Percentiles rank a stretch among this genome's conserved stretches.
Conservation (phyloP, 2,888 invertebrate genomes). For the Aspidiotus destructor region DNA sequence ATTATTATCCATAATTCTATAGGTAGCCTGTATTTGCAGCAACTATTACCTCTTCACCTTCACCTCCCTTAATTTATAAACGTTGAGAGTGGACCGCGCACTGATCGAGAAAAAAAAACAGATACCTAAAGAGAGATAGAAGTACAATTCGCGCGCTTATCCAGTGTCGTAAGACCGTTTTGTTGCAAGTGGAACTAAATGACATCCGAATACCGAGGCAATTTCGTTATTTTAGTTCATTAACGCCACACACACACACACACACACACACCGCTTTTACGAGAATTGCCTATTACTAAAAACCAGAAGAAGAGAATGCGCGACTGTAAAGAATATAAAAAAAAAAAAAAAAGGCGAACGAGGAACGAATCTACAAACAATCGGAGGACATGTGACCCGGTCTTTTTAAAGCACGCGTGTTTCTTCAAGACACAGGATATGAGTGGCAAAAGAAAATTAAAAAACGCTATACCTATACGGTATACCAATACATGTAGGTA, state of each 20-base stretch:
- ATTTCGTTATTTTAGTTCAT: conserved; percentile 10
- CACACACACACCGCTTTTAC: not conserved
- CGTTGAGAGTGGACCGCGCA: too few species aligned
- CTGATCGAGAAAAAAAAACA: too few species aligned
- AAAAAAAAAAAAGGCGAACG: conserved; percentile 1
- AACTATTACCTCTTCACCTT: too few species aligned
- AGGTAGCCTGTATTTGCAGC: too few species aligned
- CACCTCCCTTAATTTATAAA: too few species aligned
- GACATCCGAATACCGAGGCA: conserved; percentile 10
- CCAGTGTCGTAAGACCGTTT: conserved; percentile 1
- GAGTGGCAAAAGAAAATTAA: not conserved
- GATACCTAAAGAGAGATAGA: too few species aligned
- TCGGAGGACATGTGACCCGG: conserved; percentile 19
- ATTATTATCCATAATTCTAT: too few species aligned
- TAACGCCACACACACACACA: not conserved
- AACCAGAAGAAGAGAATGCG: not conserved
- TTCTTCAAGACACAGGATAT: not conserved
- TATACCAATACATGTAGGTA: too few species aligned
- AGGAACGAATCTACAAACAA: conserved; percentile 3
- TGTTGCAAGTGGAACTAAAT: conserved; percentile 18
- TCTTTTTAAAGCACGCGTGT: conserved; percentile 17
- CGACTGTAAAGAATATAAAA: not conserved
- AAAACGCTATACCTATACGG: not conserved
- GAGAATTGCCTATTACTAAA: not conserved
- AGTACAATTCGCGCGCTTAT: not conserved